Percentiles rank a stretch among this genome's conserved stretches.
These are phyloP conservation scores for Axis porcinus DNA, from an alignment of 2,113 vertebrate genomes.

Conservation along the genomic window DNA sequence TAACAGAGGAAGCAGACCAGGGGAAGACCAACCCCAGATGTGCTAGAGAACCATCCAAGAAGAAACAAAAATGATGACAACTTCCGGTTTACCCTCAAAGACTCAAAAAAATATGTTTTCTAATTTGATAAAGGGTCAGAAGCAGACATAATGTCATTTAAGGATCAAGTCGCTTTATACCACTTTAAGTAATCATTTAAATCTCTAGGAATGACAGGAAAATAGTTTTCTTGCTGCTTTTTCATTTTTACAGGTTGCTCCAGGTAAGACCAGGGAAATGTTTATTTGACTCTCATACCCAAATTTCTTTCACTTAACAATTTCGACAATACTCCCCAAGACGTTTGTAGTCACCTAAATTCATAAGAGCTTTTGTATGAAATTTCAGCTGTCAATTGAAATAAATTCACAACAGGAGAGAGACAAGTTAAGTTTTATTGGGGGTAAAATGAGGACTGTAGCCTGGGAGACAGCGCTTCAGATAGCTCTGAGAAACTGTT, in stretches of 20 bases:
- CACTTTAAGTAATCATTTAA: background rate
- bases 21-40: background rate
- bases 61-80: background rate
- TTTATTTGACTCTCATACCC: background rate
- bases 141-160: background rate
- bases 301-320: background rate
- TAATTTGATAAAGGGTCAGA: background rate
- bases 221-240: background rate
- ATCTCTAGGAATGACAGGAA: background rate
- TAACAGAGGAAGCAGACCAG: background rate
- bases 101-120: background rate
- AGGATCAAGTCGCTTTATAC: background rate
- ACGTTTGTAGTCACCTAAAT: background rate
- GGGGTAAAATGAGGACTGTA: background rate
- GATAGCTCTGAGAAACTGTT: background rate
- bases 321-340: background rate
- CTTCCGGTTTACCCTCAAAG: background rate
- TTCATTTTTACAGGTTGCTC: background rate
- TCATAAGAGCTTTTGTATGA: background rate
- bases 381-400: background rate
- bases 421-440: background rate
- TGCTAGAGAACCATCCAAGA: conserved; percentile 32
- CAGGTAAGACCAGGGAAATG: background rate
- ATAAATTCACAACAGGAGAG: background rate
- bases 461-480: background rate